These are phyloP conservation scores for Nicator chloris DNA, from an alignment of 2,113 vertebrate species.

Conservation along the genomic window DNA sequence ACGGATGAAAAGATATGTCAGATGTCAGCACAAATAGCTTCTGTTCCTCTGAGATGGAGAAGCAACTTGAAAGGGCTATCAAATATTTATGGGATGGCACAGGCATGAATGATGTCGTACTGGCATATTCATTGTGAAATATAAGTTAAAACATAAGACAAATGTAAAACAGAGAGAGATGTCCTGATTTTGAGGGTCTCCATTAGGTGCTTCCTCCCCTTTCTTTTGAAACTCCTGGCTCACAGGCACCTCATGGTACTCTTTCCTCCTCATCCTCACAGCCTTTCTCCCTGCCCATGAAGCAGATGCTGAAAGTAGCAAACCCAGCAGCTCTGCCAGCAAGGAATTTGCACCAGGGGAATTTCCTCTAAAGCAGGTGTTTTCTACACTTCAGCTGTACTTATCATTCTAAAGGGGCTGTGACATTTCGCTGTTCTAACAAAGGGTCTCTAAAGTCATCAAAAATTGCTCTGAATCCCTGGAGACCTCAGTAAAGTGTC, in stretches of 20 bases:
- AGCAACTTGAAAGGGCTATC: constrained; percentile 2
- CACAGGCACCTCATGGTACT: neutral
- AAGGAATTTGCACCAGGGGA: neutral
- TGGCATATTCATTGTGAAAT: neutral
- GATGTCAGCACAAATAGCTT: neutral
- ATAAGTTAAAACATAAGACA: neutral
- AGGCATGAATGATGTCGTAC: neutral
- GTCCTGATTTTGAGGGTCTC: neutral
- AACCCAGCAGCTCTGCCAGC: neutral
- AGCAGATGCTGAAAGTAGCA: neutral
- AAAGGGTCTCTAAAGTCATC: neutral
- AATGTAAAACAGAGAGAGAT: neutral
- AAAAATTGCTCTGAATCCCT: neutral
- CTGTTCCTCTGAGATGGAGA: neutral
- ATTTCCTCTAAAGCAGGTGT: neutral
- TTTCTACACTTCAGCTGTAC: neutral
- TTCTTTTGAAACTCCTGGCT: neutral
- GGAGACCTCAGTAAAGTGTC: neutral
- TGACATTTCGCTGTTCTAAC: constrained; percentile 32
- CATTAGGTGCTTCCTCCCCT: neutral
- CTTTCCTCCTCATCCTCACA: neutral
- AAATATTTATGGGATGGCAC: constrained; percentile 26
- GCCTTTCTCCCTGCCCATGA: neutral
- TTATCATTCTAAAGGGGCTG: neutral
- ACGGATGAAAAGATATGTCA: neutral